Conservation (phyloP, 1,140 invertebrate genomes). For the Liolophura sinensis region DNA sequence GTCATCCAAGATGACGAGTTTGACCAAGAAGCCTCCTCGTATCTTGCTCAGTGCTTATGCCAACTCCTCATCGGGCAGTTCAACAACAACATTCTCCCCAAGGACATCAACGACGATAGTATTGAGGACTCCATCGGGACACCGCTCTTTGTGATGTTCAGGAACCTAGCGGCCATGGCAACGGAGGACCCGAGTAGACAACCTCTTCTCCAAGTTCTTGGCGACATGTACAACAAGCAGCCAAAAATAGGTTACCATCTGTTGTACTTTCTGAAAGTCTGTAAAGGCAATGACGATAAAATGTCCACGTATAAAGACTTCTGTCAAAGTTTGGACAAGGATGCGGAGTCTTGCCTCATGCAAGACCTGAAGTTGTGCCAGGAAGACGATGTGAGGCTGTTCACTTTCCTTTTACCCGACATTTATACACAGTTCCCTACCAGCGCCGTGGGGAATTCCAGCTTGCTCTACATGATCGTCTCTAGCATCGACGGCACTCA, state of each 20-base stretch:
- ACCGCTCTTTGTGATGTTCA: conserved; percentile 79
- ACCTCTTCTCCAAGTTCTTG: conserved; percentile 72
- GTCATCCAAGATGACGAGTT: conserved; percentile 68
- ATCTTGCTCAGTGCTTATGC: conserved; percentile 62
- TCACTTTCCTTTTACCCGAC: conserved; percentile 89
- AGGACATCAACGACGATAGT: conserved; percentile 61
- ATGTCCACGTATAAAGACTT: conserved; percentile 80
- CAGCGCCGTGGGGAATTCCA: conserved; percentile 81
- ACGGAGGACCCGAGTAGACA: conserved; percentile 78
- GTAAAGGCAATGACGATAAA: conserved; percentile 74
- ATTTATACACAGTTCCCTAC: conserved; percentile 89
- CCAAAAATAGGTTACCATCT: conserved; percentile 81
- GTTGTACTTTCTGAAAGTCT: conserved; percentile 83
- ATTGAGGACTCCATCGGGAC: conserved; percentile 77
- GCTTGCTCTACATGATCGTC: conserved; percentile 83
- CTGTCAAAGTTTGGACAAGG: conserved; percentile 74
- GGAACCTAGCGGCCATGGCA: conserved; percentile 71
- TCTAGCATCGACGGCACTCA: conserved; percentile 80
- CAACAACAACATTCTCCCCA: conserved; percentile 60
- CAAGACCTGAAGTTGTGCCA: conserved; percentile 82
- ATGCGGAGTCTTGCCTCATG: conserved; percentile 75
- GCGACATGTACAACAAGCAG: conserved; percentile 74
- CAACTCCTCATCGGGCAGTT: conserved; percentile 63
- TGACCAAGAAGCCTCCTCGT: conserved; percentile 66
- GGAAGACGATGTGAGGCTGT: conserved; percentile 81